Evolutionary conservation across 1,140 invertebrate genomes (phyloP), one percentile per base, ranked within the genome.

Genomic region (Saxidomus purpurata): DNA sequence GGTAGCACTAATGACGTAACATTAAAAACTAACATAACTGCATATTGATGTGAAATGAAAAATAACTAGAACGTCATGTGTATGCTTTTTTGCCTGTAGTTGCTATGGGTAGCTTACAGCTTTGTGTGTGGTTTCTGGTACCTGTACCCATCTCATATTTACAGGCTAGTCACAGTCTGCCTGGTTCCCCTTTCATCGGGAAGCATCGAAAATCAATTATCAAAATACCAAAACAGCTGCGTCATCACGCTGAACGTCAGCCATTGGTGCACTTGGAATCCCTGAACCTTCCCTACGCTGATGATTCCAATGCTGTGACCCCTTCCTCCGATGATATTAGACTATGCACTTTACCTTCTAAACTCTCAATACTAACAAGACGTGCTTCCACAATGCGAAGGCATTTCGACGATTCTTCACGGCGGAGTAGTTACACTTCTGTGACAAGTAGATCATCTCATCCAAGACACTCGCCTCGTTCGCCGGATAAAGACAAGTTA

Each of bases 241-340:
- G 98, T 98, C 79, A 82, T 69, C 79, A 89, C 38, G 97, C 91
- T 71, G 98, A 99, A 95, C 97, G 98, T 89, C 99, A 99, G 95
- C 98, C 99, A 4, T 96, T 99, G 86, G 98, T 99, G 79, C 99
- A 99, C 96, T 96, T 99, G 94, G 99, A 99, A 95, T 98, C 98
- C 84, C 98, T 99, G 96, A 98, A 99, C 96, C 97, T 99, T 93
- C 99, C 99, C 22, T 99, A 98, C 96, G 99, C 98, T 38, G 99
- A 99, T 95, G 99, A 99, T 96, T 99, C 98, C 69, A 98, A 98
- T 94, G 99, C 99, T 76, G 99, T 99, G 3, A 99, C 99, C 67
- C 99, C 99, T 19, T 99, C 99, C 98, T 99, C 98, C 79, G 99
- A 99, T 96, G 98, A 99, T 84, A 88, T 88, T 9, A 25, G 47